Evolutionary conservation across 2,888 invertebrate species (phyloP), one percentile per base, ranked within the genome.

Genomic region (Apamea sordens): DNA sequence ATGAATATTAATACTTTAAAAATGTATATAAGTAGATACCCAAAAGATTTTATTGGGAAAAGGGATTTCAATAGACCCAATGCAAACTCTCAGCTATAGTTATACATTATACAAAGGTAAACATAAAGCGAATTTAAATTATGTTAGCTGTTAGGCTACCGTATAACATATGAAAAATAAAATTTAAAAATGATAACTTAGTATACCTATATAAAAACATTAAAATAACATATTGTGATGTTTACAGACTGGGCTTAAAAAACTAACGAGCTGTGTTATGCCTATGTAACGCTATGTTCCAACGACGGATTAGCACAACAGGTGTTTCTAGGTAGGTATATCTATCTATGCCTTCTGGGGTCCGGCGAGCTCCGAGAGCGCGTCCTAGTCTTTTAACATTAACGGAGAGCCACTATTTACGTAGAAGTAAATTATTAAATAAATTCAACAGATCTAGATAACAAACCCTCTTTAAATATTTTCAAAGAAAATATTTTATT

Each of bases 391-490:
- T 73, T 87, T 82, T 77, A 79, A 84, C 79, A 85, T 88, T 85
- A 88, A 88, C 86, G 88, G 89, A 92, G 89, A 92, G 89, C 89
- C 85, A 86, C 86, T 91, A 91, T 90, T 88, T 84, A 79, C 28
- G 67, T 77, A 86, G 70, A 89, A 88, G 82, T 90, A 89, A 90
- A 90, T 83, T 88, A 89, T 89, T 85, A 91, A 91, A 91, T 88
- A 90, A 91, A 89, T 90, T 90, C 84, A 85, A 91, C 89, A 89
- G 77, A 91, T 87, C 89, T 92, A 93, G 87, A 89, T 91, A 92
- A 93, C 90, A 89, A 92, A 92, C 87, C 86, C 86, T 90, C 86
- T 90, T 89, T 89, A 89, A 89, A 87, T 88, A 90, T 86, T 90
- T 87, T 87, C 85, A 91, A 89, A 86, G 89, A 90, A 91, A 91